Conservation (phyloP, 2,797 vertebrate genomes). For the Setipinna tenuifilis region DNA sequence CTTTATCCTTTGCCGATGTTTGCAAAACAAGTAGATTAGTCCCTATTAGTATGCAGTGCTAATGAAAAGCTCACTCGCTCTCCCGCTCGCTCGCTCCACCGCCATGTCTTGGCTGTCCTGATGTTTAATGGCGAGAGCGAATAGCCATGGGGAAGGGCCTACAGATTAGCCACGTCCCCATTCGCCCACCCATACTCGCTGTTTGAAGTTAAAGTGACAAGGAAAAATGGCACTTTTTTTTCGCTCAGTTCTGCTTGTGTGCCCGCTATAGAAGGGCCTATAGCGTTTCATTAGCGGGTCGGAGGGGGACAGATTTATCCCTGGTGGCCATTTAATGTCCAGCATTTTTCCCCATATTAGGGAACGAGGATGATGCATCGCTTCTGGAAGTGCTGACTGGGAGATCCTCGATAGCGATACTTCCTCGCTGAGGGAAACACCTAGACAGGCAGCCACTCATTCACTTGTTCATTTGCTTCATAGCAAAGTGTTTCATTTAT, state of each 20-base stretch:
- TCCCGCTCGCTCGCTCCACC: background rate
- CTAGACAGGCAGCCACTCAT: background rate
- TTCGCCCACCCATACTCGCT: background rate
- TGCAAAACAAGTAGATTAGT: slow-evolving; percentile 34
- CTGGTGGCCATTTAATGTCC: background rate
- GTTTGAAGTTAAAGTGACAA: slow-evolving; percentile 16
- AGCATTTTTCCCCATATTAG: background rate
- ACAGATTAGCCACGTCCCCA: background rate
- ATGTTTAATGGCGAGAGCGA: background rate
- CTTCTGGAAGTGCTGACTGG: slow-evolving; percentile 2
- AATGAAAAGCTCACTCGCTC: slow-evolving; percentile 39
- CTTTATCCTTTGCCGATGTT: slow-evolving; percentile 29
- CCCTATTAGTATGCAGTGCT: slow-evolving; percentile 39
- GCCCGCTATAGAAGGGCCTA: background rate
- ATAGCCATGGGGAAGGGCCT: background rate
- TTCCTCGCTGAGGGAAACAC: background rate
- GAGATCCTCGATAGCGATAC: background rate
- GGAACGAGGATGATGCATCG: slow-evolving; percentile 7
- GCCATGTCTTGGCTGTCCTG: background rate
- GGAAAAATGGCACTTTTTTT: slow-evolving; percentile 19
- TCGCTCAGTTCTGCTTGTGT: background rate
- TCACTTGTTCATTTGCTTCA: background rate
- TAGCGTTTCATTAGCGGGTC: background rate
- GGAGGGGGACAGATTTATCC: background rate
- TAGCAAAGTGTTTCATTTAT: background rate